Base-by-base conservation (phyloP, 2,888 invertebrate species). In the Rhagonycha fulva region DNA sequence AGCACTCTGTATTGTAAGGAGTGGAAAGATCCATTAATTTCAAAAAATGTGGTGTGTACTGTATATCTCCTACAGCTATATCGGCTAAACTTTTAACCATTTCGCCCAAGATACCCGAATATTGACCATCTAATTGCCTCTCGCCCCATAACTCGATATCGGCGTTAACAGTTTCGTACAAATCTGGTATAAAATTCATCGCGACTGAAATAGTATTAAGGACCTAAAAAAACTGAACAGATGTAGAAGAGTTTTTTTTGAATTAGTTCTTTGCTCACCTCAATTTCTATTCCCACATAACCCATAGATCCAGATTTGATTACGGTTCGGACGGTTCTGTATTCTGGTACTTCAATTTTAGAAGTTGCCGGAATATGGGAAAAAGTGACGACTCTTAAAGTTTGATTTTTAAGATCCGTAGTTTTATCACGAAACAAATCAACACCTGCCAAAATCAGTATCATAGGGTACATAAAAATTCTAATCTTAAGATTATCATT, bases 1-100 rank as follows among this genome's bases (percentile, higher is more conserved):
- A 89, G 83, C 96, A 96, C 84, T 95, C 94, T 0, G 94, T 92
- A n/a, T 93, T 94, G 79, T 96, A 96, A 0, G 96, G 95, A 68
- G 91, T 89, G 71, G 93, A 94, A 61, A 96, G 87, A 85, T 96
- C 96, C 82, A 94, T 91, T 66, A 93, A 86, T 68, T 91, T 90
- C 68, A 93, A 85, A 81, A 95, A 91, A 82, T 92, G 91, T 0
- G 92, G 91, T 0, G 92, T 94, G 79, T 95, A 93, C 85, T 95
- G 93, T 26, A 96, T 88, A 87, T 96, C 95, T 0, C 94, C 96
- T 12, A 96, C 87, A 14, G 93, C 94, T 71, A 96, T 87, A 82
- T 94, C 93, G 0, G 95, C 95, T 71, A 88, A 88, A 1, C 92
- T 91, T 32, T 89, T 88, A 0, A 91, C 90, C 88, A 94, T 92